Percentiles rank a stretch among this genome's conserved stretches.
Evolutionary conservation across 2,888 invertebrate species (phyloP).

Genomic region (Chymomyza caudatula): DNA sequence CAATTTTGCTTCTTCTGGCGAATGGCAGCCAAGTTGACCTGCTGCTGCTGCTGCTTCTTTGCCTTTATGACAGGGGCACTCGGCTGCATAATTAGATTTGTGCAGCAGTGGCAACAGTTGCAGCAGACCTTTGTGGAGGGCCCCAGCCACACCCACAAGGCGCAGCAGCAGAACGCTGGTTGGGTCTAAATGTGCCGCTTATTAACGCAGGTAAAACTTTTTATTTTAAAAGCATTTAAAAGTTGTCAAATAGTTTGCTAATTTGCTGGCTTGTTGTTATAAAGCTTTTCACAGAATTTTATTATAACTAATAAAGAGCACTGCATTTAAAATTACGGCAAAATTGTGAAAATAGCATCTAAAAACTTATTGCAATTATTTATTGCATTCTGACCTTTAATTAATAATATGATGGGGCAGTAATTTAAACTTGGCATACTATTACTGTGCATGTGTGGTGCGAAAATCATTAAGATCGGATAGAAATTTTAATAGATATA

Average conservation of each 20-base stretch:
- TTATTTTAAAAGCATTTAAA: conserved; percentile 37
- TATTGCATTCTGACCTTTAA: too few species aligned
- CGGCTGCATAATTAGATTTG: conserved; percentile 38
- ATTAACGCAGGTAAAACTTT: neutral
- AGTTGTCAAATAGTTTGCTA: conserved; percentile 45
- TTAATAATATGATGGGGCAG: too few species aligned
- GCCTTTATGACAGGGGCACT: neutral
- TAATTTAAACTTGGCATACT: too few species aligned
- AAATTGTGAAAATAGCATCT: too few species aligned
- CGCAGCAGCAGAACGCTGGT: neutral
- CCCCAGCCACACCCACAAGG: too few species aligned
- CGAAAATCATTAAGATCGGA: too few species aligned
- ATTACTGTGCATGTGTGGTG: too few species aligned
- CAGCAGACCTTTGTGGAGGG: conserved; percentile 33
- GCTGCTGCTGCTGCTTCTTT: conserved; percentile 3
- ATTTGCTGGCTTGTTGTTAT: conserved; percentile 28
- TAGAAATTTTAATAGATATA: too few species aligned
- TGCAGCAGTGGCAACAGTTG: conserved; percentile 12
- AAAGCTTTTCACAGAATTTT: too few species aligned
- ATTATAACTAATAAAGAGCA: too few species aligned
- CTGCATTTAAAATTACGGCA: too few species aligned
- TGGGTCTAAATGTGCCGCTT: neutral
- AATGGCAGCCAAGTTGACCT: conserved; percentile 16
- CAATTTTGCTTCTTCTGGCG: conserved; percentile 18
- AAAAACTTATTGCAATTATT: too few species aligned